Evolutionary conservation across 2,113 vertebrate species (phyloP).

Genomic region (Rhea americana): DNA sequence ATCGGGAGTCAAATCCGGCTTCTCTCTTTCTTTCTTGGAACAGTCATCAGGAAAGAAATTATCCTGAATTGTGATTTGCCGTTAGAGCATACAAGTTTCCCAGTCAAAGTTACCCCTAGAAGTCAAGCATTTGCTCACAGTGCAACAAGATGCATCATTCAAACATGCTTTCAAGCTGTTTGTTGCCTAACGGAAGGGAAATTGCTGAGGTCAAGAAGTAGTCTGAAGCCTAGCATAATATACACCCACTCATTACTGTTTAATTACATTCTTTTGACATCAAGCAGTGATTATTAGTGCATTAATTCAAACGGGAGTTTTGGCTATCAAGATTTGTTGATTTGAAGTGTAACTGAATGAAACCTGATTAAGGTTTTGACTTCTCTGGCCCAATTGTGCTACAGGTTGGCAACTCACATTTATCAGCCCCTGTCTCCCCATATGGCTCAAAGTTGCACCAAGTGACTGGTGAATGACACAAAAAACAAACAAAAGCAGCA

Average conservation of each 20-base stretch:
- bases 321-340: constrained; percentile 82
- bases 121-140: constrained; percentile 50
- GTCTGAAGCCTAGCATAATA: constrained; percentile 77
- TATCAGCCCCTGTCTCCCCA: constrained; percentile 76
- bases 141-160: constrained; percentile 73
- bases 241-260: constrained; percentile 79
- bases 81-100: constrained; percentile 8
- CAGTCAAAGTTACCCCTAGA: constrained; percentile 19
- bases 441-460: constrained; percentile 82
- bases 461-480: constrained; percentile 80
- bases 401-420: constrained; percentile 71
- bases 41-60: constrained; percentile 28
- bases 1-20: constrained; percentile 2
- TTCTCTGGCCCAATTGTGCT: constrained; percentile 73
- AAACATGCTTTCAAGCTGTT: constrained; percentile 79
- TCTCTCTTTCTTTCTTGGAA: not conserved
- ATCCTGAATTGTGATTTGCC: constrained; percentile 38
- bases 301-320: constrained; percentile 83
- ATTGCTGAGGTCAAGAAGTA: constrained; percentile 82
- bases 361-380: constrained; percentile 78
- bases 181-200: constrained; percentile 81
- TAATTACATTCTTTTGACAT: constrained; percentile 83
- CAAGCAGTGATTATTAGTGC: constrained; percentile 78
- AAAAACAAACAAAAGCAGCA: constrained; percentile 80
- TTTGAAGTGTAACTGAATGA: constrained; percentile 79